Base-by-base conservation (phyloP, 2,888 invertebrate genomes). In the Drosophila mimica region DNA sequence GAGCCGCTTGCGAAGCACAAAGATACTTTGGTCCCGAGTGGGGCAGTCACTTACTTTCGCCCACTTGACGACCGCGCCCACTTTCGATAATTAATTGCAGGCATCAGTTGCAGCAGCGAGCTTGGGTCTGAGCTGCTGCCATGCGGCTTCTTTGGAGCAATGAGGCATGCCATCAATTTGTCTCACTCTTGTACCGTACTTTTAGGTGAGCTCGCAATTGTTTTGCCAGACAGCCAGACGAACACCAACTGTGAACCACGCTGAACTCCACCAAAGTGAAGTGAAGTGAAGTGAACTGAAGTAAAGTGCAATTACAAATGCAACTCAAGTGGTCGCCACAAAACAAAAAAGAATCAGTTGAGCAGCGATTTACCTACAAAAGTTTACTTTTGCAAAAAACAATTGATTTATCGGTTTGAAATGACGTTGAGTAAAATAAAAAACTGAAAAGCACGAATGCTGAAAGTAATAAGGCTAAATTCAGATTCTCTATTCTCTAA, bases 71-170 rank as follows among this genome's bases (percentile, higher is more conserved):
- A 82, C 91, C 83, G 89, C 91, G 84, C 91, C 90, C 90, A 88
- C 90, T 91, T 91, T 92, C 91, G 92, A 91, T 91, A 92, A 92
- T 92, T 92, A 92, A 92, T 92, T 92, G 92, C 92, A 91, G 91
- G 91, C 92, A 92, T 92, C 92, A 92, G 91, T 92, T 92, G 86
- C 87, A 81, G 89, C 84, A 75, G 70, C 61, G 70, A 25, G 51
- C 31, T 38, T 36, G 28, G 34, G 38, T 40, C 34, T 38, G 25
- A 49, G 34, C 34, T 53, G 52, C 31, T 53, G 52, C 31, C 38
- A 57, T 69, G 56, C 28, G 68, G 68, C 68, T 68, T 40, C 69
- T 17, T 48, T 66, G 30, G 56, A 43, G 74, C 80, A 84, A 88
- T 82, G 85, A 78, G 74, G 86, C 86, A 91, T 81, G 82, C 91